phyloP scores from a whole-genome alignment of 2,888 invertebrate genomes.

The Drosophila acutilabella region DNA sequence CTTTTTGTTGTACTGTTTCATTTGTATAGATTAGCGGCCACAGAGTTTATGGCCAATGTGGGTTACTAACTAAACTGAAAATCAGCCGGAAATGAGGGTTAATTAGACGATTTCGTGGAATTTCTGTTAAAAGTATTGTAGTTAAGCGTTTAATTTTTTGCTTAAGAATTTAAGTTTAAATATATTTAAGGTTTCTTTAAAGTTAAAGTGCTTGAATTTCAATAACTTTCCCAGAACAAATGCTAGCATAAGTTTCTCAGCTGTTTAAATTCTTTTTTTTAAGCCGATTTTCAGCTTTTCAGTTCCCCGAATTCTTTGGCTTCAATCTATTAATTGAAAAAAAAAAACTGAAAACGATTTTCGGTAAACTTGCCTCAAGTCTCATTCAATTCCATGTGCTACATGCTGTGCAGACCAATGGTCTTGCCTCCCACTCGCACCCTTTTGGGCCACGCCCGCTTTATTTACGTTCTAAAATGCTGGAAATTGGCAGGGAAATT shows the following conservation, averaged over 20 bases:
- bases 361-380: no score
- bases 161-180: no score
- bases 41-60: slow-evolving; percentile 1
- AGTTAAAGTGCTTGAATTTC: no score
- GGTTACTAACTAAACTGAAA: not conserved
- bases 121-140: no score
- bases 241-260: no score
- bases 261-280: no score
- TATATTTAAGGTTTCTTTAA: no score
- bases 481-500: not conserved
- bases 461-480: slow-evolving; percentile 14
- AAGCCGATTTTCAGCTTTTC: not conserved
- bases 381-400: slow-evolving; percentile 9
- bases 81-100: not conserved
- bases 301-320: not conserved
- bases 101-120: not conserved
- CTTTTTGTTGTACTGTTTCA: no score
- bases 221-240: no score
- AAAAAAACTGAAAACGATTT: no score
- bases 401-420: no score
- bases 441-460: slow-evolving; percentile 7
- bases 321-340: not conserved
- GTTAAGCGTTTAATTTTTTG: not conserved
- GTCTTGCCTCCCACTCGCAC: not conserved
- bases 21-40: not conserved